Conservation (phyloP, 2,113 vertebrate genomes). For the Salvelinus sp. region DNA sequence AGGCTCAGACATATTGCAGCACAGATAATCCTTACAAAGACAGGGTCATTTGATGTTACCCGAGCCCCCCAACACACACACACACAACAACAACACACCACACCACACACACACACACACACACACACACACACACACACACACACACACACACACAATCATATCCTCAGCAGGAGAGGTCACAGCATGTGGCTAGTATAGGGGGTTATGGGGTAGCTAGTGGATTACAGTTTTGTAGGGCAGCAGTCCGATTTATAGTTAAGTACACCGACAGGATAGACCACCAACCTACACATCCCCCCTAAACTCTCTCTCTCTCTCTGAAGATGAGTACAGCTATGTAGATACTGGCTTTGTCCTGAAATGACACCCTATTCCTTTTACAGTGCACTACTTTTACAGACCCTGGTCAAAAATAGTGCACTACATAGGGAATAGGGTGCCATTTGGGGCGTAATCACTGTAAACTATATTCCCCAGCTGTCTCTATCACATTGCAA, state of each 20-base stretch:
- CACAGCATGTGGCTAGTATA: constrained; percentile 46
- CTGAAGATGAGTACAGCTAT: not conserved
- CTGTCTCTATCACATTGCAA: not conserved
- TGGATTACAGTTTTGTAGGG: constrained; percentile 61
- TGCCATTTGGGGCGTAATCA: too few relatives aligned
- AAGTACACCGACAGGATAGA: not conserved
- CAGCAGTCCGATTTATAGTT: constrained; percentile 44
- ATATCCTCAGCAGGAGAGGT: constrained; percentile 5
- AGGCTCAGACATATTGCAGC: constrained; percentile 57
- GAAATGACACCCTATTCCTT: too few relatives aligned
- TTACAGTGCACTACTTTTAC: too few relatives aligned
- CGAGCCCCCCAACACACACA: constrained; percentile 1
- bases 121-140: constrained; percentile 20
- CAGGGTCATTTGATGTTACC: constrained; percentile 41
- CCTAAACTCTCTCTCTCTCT: not conserved
- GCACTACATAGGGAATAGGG: too few relatives aligned
- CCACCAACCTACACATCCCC: not conserved
- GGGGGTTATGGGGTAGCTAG: constrained; percentile 27
- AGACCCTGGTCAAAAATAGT: too few relatives aligned
- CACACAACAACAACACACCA: not conserved
- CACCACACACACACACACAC: not conserved
- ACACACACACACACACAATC: not conserved
- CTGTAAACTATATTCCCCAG: not conserved
- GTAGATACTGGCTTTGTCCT: not conserved
- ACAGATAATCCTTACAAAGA: constrained; percentile 61